A percentile compares a stretch with the other conserved stretches of the same genome.
These are phyloP conservation scores for Perca schrenkii DNA, from an alignment of 2,113 vertebrate species.

Conservation along the genomic window DNA sequence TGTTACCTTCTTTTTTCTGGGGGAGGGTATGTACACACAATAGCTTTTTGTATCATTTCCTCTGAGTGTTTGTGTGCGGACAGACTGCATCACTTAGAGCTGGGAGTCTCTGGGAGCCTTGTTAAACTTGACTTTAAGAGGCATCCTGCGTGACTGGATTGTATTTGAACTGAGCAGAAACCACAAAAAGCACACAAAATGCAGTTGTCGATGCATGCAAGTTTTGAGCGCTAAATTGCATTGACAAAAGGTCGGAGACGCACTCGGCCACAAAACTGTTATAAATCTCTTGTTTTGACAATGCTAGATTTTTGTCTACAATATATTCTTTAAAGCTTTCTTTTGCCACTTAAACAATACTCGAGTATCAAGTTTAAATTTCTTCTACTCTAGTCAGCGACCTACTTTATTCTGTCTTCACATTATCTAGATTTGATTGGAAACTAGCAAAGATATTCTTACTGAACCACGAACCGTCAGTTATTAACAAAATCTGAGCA, in stretches of 20 bases:
- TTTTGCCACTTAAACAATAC: not conserved
- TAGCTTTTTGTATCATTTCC: constrained; percentile 46
- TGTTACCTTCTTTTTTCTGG: constrained; percentile 48
- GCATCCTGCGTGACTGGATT: constrained; percentile 24
- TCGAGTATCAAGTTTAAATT: not conserved
- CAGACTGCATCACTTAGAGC: constrained; percentile 28
- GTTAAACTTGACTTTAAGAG: constrained; percentile 54
- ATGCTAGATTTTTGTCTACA: not conserved
- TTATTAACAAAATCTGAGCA: no score
- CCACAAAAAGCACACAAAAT: not conserved
- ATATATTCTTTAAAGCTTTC: not conserved
- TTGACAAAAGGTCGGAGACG: constrained; percentile 10
- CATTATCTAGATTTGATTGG: no score
- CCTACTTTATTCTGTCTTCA: not conserved
- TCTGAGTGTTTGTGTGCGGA: constrained; percentile 35
- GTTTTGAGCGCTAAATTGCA: not conserved
- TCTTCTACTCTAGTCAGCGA: not conserved
- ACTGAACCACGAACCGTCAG: no score
- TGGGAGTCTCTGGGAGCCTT: constrained; percentile 38
- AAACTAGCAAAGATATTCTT: no score
- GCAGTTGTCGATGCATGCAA: constrained; percentile 2
- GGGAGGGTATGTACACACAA: constrained; percentile 36
- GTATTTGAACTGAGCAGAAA: not conserved
- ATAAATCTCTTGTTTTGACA: not conserved
- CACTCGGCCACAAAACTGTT: not conserved